Percentiles rank a stretch among this genome's conserved stretches.
Conservation (phyloP, 1,140 invertebrate genomes). For the Apolygus lucorum region DNA sequence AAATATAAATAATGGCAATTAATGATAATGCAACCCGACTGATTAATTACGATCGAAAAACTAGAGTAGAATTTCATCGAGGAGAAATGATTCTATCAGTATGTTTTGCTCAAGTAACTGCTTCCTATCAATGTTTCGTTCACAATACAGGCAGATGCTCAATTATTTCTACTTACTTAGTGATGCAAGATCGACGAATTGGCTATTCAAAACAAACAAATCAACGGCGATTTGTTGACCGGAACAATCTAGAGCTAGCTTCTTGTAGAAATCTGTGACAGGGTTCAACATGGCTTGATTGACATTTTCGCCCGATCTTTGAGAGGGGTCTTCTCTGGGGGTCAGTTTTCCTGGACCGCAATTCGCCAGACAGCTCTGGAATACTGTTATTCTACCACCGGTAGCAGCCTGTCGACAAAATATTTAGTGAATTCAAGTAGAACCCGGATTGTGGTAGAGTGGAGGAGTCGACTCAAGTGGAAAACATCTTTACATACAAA, state of each 20-base stretch:
- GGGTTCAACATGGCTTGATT: conserved; percentile 72
- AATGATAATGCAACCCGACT: neutral
- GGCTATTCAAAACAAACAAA: conserved; percentile 85
- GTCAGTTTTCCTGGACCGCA: conserved; percentile 80
- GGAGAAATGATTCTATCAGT: neutral
- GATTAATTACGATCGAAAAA: neutral
- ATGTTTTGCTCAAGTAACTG: no score
- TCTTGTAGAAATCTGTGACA: conserved; percentile 97
- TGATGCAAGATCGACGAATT: conserved; percentile 90
- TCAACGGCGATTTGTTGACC: conserved; percentile 94
- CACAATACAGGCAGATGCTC: no score
- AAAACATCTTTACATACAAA: no score
- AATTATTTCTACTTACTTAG: conserved; percentile 56
- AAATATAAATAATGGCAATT: conserved; percentile 30
- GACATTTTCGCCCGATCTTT: conserved; percentile 68
- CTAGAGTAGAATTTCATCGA: conserved; percentile 13
- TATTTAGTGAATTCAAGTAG: no score
- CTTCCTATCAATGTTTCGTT: no score
- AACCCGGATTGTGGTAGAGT: no score
- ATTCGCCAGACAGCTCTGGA: conserved; percentile 86
- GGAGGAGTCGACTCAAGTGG: no score
- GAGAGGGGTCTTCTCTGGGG: conserved; percentile 76
- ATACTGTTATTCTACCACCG: conserved; percentile 89
- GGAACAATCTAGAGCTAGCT: conserved; percentile 90
- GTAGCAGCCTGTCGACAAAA: conserved; percentile 60